Percentiles rank a stretch among this genome's conserved stretches.
These are phyloP conservation scores for Syrphus vitripennis DNA, from an alignment of 2,888 invertebrate genomes.

Conservation along the genomic window DNA sequence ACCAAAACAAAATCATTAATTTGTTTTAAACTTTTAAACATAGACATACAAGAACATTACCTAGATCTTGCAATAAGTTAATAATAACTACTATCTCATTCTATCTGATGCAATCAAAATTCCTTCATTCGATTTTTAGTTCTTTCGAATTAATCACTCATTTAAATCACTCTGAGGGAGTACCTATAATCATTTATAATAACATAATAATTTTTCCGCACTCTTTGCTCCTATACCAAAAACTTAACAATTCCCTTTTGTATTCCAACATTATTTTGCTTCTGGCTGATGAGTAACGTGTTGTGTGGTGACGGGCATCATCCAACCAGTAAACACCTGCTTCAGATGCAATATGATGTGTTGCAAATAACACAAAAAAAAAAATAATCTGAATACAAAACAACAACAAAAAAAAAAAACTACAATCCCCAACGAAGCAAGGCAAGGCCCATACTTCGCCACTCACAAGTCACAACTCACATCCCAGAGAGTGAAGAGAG, in stretches of 20 bases:
- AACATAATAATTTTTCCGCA: not conserved
- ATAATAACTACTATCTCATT: no score
- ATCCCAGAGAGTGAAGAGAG: not conserved
- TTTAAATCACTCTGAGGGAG: not conserved
- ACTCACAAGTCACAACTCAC: not conserved
- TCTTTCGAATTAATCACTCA: not conserved
- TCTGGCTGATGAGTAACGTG: conserved; percentile 43
- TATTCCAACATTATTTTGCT: conserved; percentile 7
- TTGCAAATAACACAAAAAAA: conserved; percentile 41
- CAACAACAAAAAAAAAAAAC: conserved; percentile 1
- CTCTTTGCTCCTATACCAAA: not conserved
- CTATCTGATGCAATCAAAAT: not conserved
- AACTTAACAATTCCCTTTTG: not conserved
- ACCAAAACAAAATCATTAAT: no score
- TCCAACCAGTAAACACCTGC: conserved; percentile 68
- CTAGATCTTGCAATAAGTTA: no score
- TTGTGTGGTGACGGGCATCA: conserved; percentile 35
- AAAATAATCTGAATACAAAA: conserved; percentile 38
- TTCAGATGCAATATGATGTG: conserved; percentile 70
- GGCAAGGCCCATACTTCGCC: not conserved
- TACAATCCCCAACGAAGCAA: conserved; percentile 22
- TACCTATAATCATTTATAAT: not conserved
- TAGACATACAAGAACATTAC: no score
- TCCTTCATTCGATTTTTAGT: not conserved
- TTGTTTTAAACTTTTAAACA: no score